These are phyloP conservation scores for Onychostoma macrolepis DNA, from an alignment of 2,113 vertebrate genomes.

Conservation along the genomic window DNA sequence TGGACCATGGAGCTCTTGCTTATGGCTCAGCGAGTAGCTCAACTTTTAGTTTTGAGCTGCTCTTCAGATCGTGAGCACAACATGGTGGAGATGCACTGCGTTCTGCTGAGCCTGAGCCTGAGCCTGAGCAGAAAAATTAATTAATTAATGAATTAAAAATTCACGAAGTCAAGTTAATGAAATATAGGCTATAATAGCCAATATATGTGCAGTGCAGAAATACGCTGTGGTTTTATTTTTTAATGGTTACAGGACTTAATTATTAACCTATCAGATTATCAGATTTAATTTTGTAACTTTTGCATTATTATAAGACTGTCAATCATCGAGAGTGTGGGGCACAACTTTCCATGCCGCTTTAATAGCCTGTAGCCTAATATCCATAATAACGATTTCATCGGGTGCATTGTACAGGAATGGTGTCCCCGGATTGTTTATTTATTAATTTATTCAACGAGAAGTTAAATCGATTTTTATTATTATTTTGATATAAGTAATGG, in stretches of 20 bases:
- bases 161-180: not conserved
- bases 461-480: not conserved
- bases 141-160: too few species aligned
- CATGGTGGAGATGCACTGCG: not conserved
- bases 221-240: not conserved
- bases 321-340: not conserved
- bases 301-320: not conserved
- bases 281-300: not conserved
- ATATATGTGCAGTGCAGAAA: not conserved
- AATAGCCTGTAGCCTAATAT: not conserved
- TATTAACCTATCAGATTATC: not conserved
- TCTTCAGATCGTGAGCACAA: not conserved
- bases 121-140: too few species aligned
- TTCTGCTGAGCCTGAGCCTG: too few species aligned
- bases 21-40: not conserved
- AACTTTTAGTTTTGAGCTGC: constrained; percentile 27
- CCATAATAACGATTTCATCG: not conserved
- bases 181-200: not conserved
- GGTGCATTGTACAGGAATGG: not conserved
- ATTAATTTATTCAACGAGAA: not conserved
- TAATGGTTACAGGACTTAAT: not conserved
- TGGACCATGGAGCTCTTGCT: not conserved
- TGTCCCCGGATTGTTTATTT: too few species aligned
- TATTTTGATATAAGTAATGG: not conserved
- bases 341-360: constrained; percentile 2